A percentile compares a stretch with the other conserved stretches of the same genome.
phyloP scores from a whole-genome alignment of 2,888 invertebrate species.

The Cosmia pyralina region DNA sequence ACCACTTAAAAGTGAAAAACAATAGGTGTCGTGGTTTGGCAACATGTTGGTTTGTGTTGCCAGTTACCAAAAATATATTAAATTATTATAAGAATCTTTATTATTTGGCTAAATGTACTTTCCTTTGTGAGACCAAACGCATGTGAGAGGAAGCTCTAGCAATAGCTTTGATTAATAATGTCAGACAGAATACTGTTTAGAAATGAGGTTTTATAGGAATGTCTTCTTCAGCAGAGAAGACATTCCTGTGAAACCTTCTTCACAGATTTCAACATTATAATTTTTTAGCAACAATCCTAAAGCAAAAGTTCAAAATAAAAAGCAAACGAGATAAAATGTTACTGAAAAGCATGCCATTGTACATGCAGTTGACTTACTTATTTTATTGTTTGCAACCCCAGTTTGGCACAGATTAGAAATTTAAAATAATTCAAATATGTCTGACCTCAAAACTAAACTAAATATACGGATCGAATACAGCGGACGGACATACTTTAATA shows the following conservation, averaged over 20 bases:
- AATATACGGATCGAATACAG: conserved; percentile 34
- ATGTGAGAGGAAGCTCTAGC: background rate
- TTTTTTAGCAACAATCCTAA: no score
- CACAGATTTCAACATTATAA: background rate
- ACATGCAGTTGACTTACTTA: background rate
- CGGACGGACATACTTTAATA: conserved; percentile 1
- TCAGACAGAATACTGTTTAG: background rate
- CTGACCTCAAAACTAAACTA: conserved; percentile 48
- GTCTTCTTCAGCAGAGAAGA: background rate
- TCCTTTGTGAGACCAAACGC: background rate
- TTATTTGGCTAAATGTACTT: background rate
- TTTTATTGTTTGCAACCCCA: conserved; percentile 42
- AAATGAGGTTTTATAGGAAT: background rate
- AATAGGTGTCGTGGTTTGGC: conserved; percentile 35
- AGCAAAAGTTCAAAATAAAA: background rate
- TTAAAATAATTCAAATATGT: conserved; percentile 62
- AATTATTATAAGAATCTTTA: background rate
- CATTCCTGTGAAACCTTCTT: background rate
- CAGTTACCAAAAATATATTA: conserved; percentile 20
- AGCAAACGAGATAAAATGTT: background rate
- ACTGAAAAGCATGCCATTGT: background rate
- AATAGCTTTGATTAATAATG: background rate
- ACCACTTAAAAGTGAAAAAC: conserved; percentile 57
- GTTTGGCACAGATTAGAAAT: conserved; percentile 56
- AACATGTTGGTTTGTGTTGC: conserved; percentile 28